phyloP scores from a whole-genome alignment of 2,797 vertebrate genomes.

The Enteromius afrohamiltoni region DNA sequence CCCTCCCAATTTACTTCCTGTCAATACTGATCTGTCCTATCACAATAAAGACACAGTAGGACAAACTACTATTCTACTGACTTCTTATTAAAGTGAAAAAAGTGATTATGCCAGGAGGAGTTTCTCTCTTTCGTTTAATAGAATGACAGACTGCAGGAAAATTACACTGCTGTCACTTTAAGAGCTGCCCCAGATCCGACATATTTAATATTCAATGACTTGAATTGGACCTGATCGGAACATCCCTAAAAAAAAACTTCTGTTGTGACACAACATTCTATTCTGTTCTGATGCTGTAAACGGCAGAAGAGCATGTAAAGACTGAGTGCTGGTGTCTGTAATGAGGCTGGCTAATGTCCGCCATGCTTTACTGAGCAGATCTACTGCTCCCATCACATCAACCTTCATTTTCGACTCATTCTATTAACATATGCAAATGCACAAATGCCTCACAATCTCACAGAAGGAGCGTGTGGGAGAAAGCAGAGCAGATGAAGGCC shows the following conservation, averaged over 20 bases:
- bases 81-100: too few relatives aligned
- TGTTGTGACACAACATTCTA: too few relatives aligned
- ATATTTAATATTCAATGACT: background rate
- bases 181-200: too few relatives aligned
- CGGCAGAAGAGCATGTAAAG: background rate
- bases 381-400: constrained; percentile 19
- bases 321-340: background rate
- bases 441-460: constrained; percentile 34
- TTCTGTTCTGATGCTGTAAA: background rate
- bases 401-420: constrained; percentile 27
- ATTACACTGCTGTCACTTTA: too few relatives aligned
- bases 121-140: too few relatives aligned
- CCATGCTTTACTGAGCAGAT: constrained; percentile 26
- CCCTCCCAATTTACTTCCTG: too few relatives aligned
- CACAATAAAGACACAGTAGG: too few relatives aligned
- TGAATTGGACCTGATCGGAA: background rate
- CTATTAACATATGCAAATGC: constrained; percentile 47
- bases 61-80: too few relatives aligned
- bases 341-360: constrained; percentile 29
- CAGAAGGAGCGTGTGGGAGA: constrained; percentile 39
- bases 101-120: too few relatives aligned
- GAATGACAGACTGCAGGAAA: too few relatives aligned
- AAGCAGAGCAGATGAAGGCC: constrained; percentile 9
- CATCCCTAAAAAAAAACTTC: background rate
- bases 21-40: too few relatives aligned